Evolutionary conservation across 1,140 invertebrate genomes (phyloP).

Genomic region (Neoseiulus cucumeris): DNA sequence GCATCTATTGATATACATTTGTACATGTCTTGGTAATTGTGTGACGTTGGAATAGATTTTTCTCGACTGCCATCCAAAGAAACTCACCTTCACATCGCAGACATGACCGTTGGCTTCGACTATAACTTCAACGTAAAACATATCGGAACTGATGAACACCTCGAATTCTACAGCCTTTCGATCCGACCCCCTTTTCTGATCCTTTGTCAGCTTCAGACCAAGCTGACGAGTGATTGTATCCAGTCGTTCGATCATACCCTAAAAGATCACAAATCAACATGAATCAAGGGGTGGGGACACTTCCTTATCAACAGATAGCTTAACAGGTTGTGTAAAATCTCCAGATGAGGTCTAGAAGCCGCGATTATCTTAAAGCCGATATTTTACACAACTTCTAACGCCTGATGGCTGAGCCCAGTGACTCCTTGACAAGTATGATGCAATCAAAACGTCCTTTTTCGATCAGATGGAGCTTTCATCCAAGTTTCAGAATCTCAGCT

Average conservation of each 20-base stretch:
- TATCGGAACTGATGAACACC: conserved; percentile 79
- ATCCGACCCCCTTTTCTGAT: neutral
- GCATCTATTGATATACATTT: neutral
- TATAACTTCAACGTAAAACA: conserved; percentile 84
- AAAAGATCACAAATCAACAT: conserved; percentile 21
- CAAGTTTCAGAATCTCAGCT: too few relatives aligned
- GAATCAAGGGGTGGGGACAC: too few relatives aligned
- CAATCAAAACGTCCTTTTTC: too few relatives aligned
- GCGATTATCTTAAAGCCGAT: too few relatives aligned
- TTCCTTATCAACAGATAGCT: too few relatives aligned
- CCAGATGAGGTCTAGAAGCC: too few relatives aligned
- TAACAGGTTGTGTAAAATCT: too few relatives aligned
- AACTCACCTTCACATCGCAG: conserved; percentile 54
- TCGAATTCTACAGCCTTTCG: conserved; percentile 37
- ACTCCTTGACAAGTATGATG: too few relatives aligned
- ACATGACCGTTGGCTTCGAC: conserved; percentile 57
- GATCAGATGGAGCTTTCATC: too few relatives aligned
- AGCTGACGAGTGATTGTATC: conserved; percentile 71
- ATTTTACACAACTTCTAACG: too few relatives aligned
- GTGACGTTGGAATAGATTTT: neutral
- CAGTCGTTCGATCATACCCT: conserved; percentile 72
- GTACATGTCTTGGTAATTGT: neutral
- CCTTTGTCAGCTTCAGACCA: neutral
- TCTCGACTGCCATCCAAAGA: neutral
- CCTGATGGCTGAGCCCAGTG: too few relatives aligned